phyloP scores from a whole-genome alignment of 1,140 invertebrate species.

The Rhagoletis zephyria region DNA sequence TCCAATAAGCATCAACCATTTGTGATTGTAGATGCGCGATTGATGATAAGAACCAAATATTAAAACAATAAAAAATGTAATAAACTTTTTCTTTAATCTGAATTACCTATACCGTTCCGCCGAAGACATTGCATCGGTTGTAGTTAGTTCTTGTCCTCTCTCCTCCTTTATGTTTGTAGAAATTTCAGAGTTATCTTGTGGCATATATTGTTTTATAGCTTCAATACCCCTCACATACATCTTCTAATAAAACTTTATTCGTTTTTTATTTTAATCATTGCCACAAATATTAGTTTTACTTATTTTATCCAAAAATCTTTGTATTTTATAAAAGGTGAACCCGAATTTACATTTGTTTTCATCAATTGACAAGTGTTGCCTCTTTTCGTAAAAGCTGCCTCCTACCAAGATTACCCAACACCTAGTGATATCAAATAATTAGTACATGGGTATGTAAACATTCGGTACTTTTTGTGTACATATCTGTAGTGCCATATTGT shows the following conservation, averaged over 20 bases:
- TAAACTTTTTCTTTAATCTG: not conserved
- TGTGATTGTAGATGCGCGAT: not conserved
- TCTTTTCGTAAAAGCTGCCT: not conserved
- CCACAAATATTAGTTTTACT: not conserved
- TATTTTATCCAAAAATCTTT: not conserved
- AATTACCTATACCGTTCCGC: slow-evolving; percentile 65
- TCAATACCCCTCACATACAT: slow-evolving; percentile 70
- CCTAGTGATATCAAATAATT: no score
- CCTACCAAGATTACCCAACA: no score
- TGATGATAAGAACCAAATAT: not conserved
- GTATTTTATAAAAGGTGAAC: not conserved
- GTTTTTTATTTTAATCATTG: not conserved
- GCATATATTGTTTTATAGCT: slow-evolving; percentile 68
- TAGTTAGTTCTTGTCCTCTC: slow-evolving; percentile 54
- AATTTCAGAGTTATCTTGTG: slow-evolving; percentile 58
- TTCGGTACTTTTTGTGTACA: no score
- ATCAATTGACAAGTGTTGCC: slow-evolving; percentile 1
- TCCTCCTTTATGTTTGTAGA: slow-evolving; percentile 62
- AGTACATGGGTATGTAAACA: no score
- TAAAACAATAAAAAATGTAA: not conserved
- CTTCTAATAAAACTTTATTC: not conserved
- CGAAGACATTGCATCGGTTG: slow-evolving; percentile 63
- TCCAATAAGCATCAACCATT: not conserved
- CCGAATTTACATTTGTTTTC: not conserved
- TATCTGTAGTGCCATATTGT: no score